Evolutionary conservation across 1,140 invertebrate genomes (phyloP).

Genomic region (Drosophila pseudoananassae): DNA sequence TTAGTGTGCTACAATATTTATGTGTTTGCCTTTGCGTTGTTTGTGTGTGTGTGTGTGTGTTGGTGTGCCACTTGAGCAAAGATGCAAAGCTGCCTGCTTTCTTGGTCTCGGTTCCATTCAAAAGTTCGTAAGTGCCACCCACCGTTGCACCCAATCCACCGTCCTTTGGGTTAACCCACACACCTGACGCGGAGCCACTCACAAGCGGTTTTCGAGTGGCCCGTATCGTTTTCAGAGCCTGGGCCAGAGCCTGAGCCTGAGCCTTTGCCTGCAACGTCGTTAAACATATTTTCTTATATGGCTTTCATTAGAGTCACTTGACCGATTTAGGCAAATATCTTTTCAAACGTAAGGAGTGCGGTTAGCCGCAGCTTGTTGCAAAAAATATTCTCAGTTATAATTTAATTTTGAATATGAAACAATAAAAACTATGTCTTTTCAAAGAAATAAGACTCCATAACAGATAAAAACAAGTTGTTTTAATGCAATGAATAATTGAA

Average conservation of each 20-base stretch:
- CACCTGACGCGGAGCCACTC: constrained; percentile 51
- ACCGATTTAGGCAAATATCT: constrained; percentile 57
- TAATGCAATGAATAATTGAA: background rate
- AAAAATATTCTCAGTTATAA: background rate
- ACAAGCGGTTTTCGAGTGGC: constrained; percentile 36
- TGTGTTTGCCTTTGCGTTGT: constrained; percentile 25
- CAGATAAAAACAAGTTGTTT: too few species aligned
- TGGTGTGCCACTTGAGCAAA: constrained; percentile 61
- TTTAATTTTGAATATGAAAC: too few species aligned
- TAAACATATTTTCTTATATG: constrained; percentile 54
- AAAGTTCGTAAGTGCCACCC: constrained; percentile 54
- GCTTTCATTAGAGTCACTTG: constrained; percentile 53
- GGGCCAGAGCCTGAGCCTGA: constrained; percentile 44
- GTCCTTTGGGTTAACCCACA: constrained; percentile 11
- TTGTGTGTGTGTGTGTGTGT: constrained; percentile 19
- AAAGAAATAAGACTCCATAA: too few species aligned
- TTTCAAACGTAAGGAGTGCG: constrained; percentile 8
- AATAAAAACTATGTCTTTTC: too few species aligned
- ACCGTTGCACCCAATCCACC: constrained; percentile 13
- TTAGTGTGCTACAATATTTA: constrained; percentile 79
- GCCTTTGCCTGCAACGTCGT: constrained; percentile 54
- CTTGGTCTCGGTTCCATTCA: constrained; percentile 56
- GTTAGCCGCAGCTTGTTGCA: background rate
- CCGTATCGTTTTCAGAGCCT: constrained; percentile 61
- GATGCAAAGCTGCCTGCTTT: constrained; percentile 58